phyloP scores from a whole-genome alignment of 2,113 vertebrate genomes.

The Dromiciops gliroides region DNA sequence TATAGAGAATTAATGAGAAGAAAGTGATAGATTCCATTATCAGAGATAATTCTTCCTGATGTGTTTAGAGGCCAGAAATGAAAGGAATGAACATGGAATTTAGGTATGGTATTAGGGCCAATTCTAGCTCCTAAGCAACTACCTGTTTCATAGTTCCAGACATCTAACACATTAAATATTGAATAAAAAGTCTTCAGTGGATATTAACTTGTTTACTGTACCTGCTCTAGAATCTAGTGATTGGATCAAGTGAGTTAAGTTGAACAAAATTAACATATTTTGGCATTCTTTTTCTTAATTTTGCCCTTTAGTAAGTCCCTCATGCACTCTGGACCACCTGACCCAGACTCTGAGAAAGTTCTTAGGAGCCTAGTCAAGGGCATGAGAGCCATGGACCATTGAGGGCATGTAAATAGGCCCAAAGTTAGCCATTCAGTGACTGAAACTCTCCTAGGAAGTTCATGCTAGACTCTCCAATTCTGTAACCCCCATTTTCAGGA shows the following conservation, averaged over 20 bases:
- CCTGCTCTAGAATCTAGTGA: not conserved
- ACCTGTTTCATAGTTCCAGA: not conserved
- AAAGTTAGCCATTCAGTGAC: not conserved
- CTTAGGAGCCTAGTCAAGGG: not conserved
- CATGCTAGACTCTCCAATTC: not conserved
- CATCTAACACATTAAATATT: not conserved
- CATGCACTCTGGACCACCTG: not conserved
- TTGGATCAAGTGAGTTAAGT: not conserved
- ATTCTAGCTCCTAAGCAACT: not conserved
- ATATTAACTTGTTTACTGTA: not conserved
- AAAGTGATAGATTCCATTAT: not conserved
- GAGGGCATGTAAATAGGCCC: not conserved
- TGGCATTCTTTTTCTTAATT: not conserved
- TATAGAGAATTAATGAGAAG: not conserved
- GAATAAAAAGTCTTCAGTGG: not conserved
- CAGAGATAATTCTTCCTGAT: not conserved
- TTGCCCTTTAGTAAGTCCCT: not conserved
- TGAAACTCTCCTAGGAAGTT: not conserved
- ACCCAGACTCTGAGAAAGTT: not conserved
- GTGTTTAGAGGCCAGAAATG: not conserved
- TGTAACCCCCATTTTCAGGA: not conserved
- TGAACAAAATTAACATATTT: not conserved
- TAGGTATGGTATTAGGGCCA: not conserved
- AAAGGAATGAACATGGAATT: not conserved
- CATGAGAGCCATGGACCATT: not conserved